Base-by-base conservation (phyloP, 2,888 invertebrate genomes). In the Tenodera sinensis region DNA sequence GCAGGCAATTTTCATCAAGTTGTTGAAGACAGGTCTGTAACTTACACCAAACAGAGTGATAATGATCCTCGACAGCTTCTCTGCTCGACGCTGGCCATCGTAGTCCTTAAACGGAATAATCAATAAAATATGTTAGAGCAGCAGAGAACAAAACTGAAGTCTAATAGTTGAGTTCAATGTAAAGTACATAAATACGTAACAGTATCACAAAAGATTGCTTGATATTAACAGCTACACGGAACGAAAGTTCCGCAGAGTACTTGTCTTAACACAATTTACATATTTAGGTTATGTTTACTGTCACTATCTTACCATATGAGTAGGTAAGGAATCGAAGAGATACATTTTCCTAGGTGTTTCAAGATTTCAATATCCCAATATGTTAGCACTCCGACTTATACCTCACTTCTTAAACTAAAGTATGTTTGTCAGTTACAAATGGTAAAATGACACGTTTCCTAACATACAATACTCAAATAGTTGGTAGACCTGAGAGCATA, bases 11-110 rank as follows among this genome's bases (percentile, higher is more conserved):
- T 27, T 20, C 0, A 4, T 28, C 15, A 84, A 28, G 42, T 12
- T 12, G 25, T 83, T 83, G 27, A 89, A 93, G 94, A 94, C 93
- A 95, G n/a, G n/a, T n/a, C n/a, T n/a, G n/a, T 27, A 42, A 87
- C 87, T 87, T 82, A 87, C 97, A 90, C 98, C 98, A 94, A 98
- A 98, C 84, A 98, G 93, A 15, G 98, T 96, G 90, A 99, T 98
- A 89, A 99, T 98, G 25, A 97, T 96, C 92, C 98, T 95, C 85
- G 98, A 98, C 89, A 97, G 94, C 92, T 96, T 97, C 93, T 99
- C 99, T 1, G 98, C 98, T 93, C 96, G 96, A 25, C 96, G 96
- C 94, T 98, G 98, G 0, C 98, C 98, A 90, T 97, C 98, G 93
- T 96, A 98, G 92, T 98, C 98, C 97, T 87, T 6, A 14, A 34